Base-by-base conservation (phyloP, 2,797 vertebrate species). In the Oryzias sinensis region DNA sequence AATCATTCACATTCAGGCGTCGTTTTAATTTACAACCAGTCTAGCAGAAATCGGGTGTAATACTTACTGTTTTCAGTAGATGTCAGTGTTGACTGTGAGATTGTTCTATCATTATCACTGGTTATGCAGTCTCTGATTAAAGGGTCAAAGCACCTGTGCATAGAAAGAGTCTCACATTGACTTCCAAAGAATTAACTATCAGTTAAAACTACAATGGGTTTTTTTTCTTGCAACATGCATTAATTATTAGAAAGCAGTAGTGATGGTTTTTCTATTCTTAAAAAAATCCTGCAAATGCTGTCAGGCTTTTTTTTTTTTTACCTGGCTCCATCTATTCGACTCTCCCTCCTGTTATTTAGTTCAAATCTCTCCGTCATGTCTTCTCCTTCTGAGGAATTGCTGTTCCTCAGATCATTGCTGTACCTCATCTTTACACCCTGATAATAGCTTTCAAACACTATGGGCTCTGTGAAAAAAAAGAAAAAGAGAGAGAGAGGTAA, bases 391-490 rank as follows among this genome's bases (percentile, higher is more conserved):
- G 45, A 84, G 0, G 85, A 74, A 2, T 78, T 5, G 61, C 52
- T 25, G 18, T 18, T 18, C 18, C 18, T 18, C 18, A 53, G 75
- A 24, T 91, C 91, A 44, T 88, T 82, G 47, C 62, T 75, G n/a
- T 52, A 49, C 0, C 48, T 62, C 1, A 53, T 22, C 1, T 22
- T 37, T 17, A 82, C 88, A 17, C 48, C 72, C 22, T 80, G 77
- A 14, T 91, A 91, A 66, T 90, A 96, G 73, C 86, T 93, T 84
- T 96, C 92, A 27, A 94, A 98, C 6, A 86, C 68, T 25, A 97
- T 81, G 1, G 93, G 91, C 14, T 87, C 94, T 96, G 84, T 52
- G 57, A 14, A 64, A 62, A 69, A 55, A 56, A 13, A 55, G 44
- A 51, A 72, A 40, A 16, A 50, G 9, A 33, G 9, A 9, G 4